These are phyloP conservation scores for Nudaria mundana DNA, from an alignment of 2,888 invertebrate genomes.

Conservation along the genomic window DNA sequence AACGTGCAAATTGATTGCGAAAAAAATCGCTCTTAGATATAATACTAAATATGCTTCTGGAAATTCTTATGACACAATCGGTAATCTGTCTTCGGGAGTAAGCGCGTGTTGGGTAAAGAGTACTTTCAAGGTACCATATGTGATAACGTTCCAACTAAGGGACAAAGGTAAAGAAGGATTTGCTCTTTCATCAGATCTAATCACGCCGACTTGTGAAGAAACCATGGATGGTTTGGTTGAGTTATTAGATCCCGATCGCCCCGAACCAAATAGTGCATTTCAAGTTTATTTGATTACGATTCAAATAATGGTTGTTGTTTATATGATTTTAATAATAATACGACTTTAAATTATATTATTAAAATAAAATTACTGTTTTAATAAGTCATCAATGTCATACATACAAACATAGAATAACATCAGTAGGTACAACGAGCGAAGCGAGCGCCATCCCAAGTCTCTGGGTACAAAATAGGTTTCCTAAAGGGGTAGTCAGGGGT, in stretches of 20 bases:
- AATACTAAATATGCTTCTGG: constrained; percentile 48
- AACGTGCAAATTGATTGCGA: constrained; percentile 32
- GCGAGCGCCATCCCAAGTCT: no score
- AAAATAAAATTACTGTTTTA: no score
- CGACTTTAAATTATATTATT: no score
- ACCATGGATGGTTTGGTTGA: constrained; percentile 76
- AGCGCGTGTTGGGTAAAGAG: constrained; percentile 89
- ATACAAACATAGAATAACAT: no score
- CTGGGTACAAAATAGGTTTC: no score
- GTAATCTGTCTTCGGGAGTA: constrained; percentile 81
- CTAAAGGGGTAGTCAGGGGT: no score
- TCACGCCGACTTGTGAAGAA: constrained; percentile 83
- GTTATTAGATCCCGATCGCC: constrained; percentile 34
- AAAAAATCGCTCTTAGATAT: constrained; percentile 29
- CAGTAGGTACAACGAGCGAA: no score
- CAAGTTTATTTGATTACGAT: no score
- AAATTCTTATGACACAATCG: constrained; percentile 61
- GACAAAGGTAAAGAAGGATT: constrained; percentile 84
- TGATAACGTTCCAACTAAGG: constrained; percentile 85
- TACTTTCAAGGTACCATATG: constrained; percentile 80
- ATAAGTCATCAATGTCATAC: no score
- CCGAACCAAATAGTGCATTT: no score
- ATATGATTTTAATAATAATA: no score
- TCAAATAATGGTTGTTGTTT: no score
- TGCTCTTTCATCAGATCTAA: constrained; percentile 82